Evolutionary conservation across 2,113 vertebrate genomes (phyloP).

Genomic region (Xyrauchen texanus): DNA sequence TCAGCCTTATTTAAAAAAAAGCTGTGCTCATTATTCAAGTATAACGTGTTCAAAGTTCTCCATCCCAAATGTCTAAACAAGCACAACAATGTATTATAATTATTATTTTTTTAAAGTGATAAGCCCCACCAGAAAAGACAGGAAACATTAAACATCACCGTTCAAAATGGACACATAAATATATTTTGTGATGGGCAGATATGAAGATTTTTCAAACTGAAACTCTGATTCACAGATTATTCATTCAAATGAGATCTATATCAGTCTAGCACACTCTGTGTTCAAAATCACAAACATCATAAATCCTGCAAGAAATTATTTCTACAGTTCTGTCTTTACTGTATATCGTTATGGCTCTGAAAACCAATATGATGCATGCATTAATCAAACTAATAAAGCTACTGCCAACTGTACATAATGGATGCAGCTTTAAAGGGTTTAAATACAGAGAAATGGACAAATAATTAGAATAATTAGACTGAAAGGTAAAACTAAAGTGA

Average conservation of each 20-base stretch:
- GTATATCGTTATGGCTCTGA: no score
- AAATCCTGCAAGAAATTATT: constrained; percentile 14
- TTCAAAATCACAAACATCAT: constrained; percentile 19
- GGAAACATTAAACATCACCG: neutral
- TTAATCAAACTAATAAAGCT: no score
- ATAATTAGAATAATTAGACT: neutral
- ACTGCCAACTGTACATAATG: constrained; percentile 67
- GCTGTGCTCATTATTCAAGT: no score
- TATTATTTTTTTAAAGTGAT: no score
- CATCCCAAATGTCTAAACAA: no score
- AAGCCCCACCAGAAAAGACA: no score
- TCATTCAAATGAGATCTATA: neutral
- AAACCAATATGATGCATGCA: no score
- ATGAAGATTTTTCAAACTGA: neutral
- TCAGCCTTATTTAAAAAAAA: no score
- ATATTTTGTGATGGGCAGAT: neutral
- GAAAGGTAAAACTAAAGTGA: no score
- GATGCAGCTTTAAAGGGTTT: constrained; percentile 31
- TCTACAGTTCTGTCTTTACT: neutral
- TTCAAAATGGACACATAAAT: neutral
- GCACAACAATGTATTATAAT: no score
- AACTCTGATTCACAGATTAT: neutral
- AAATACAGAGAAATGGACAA: constrained; percentile 48
- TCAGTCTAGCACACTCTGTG: neutral
- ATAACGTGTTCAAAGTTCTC: no score